Evolutionary conservation across 1,140 invertebrate species (phyloP).

Genomic region (Chrysopa pallens): DNA sequence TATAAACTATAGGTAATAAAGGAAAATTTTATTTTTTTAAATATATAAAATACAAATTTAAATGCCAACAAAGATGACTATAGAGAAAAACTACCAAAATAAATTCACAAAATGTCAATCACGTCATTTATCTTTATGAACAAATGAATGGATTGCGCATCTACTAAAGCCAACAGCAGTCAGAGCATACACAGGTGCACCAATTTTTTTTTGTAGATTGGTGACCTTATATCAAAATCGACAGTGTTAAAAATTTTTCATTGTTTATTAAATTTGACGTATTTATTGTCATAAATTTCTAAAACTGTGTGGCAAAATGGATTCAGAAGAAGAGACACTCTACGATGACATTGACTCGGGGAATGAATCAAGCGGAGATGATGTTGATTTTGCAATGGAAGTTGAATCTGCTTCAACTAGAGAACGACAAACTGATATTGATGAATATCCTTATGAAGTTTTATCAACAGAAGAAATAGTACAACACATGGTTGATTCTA

Average conservation of each 20-base stretch:
- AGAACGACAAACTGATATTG: conserved; percentile 59
- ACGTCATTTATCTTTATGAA: too few species aligned
- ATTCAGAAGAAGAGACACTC: conserved; percentile 74
- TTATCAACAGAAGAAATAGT: conserved; percentile 91
- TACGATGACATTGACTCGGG: conserved; percentile 79
- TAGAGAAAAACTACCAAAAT: too few species aligned
- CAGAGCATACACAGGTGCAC: neutral
- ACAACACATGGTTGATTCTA: conserved; percentile 91
- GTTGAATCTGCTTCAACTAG: conserved; percentile 58
- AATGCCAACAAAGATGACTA: too few species aligned
- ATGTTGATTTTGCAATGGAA: conserved; percentile 84
- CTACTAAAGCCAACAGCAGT: neutral
- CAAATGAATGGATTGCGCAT: too few species aligned
- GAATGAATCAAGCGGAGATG: conserved; percentile 80
- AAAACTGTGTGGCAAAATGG: conserved; percentile 38
- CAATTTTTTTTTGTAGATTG: neutral
- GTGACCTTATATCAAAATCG: neutral
- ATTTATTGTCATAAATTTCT: neutral
- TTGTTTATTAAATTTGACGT: neutral
- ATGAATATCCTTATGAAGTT: conserved; percentile 89
- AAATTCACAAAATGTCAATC: too few species aligned
- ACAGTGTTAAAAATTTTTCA: neutral
- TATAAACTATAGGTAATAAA: too few species aligned
- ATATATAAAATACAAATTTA: too few species aligned
- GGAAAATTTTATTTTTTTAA: too few species aligned